Evolutionary conservation across 2,888 invertebrate species (phyloP).

Genomic region (Prosapia bicincta): DNA sequence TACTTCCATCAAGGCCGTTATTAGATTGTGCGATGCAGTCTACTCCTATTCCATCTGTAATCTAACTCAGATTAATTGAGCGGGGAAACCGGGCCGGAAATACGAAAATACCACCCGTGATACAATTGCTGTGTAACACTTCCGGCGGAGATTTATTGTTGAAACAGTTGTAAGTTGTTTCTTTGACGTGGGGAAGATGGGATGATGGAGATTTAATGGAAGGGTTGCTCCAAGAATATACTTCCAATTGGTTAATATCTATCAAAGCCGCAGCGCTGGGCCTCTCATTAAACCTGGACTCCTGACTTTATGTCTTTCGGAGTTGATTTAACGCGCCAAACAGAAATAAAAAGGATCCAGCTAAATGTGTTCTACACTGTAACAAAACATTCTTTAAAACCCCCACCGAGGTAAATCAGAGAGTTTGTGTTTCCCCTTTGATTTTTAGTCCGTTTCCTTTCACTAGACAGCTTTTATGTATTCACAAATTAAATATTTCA

Average conservation of each 20-base stretch:
- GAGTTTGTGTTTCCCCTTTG: no score
- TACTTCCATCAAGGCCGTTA: no score
- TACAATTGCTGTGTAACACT: background rate
- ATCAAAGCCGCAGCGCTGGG: background rate
- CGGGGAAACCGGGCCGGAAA: background rate
- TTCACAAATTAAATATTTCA: no score
- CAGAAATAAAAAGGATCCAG: background rate
- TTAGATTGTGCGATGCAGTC: background rate
- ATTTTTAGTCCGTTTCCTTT: no score
- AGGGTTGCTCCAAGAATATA: background rate
- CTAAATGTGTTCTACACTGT: no score
- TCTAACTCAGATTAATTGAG: background rate
- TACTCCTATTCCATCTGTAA: background rate
- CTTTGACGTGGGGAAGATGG: background rate
- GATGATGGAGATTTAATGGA: conserved; percentile 2
- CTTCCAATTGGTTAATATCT: conserved; percentile 2
- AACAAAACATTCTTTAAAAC: no score
- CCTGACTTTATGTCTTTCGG: background rate
- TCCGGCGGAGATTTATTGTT: background rate
- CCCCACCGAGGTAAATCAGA: no score
- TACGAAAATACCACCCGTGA: background rate
- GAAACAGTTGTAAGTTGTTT: background rate
- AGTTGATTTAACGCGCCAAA: background rate
- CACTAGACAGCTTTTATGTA: no score
- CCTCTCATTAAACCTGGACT: background rate